These are phyloP conservation scores for Petaurus breviceps DNA, from an alignment of 2,113 vertebrate genomes.

Conservation along the genomic window DNA sequence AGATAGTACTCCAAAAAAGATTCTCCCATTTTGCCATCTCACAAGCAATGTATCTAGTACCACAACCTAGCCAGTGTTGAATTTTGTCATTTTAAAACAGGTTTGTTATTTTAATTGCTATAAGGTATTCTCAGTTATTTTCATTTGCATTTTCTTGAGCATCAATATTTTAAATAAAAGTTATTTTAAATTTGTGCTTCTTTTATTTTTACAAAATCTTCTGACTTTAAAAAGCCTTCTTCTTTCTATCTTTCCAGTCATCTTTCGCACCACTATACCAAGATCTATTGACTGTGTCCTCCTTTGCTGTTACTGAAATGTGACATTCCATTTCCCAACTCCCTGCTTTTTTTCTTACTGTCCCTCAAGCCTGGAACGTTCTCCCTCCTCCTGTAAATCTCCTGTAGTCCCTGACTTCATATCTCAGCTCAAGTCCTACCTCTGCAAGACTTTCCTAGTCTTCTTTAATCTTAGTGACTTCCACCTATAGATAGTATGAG, in stretches of 20 bases:
- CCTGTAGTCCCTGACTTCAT: no score
- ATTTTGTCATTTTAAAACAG: background rate
- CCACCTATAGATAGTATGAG: no score
- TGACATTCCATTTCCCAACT: background rate
- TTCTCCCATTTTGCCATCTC: no score
- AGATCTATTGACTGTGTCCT: background rate
- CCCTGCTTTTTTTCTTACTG: background rate
- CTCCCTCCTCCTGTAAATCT: no score
- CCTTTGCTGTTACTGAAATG: background rate
- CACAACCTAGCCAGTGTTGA: background rate
- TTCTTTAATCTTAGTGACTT: no score
- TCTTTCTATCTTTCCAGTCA: background rate
- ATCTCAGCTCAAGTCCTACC: no score
- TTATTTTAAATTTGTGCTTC: background rate
- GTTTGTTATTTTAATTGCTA: background rate
- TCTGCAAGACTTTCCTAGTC: no score
- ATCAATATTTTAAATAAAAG: background rate
- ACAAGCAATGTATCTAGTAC: no score
- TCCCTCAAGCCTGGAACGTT: no score
- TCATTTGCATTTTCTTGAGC: background rate
- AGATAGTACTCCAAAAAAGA: no score
- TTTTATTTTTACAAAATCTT: background rate
- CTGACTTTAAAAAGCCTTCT: background rate
- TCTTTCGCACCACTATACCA: background rate
- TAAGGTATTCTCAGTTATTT: background rate